These are phyloP conservation scores for Meiosimyza platycephala DNA, from an alignment of 2,888 invertebrate species.

Conservation along the genomic window DNA sequence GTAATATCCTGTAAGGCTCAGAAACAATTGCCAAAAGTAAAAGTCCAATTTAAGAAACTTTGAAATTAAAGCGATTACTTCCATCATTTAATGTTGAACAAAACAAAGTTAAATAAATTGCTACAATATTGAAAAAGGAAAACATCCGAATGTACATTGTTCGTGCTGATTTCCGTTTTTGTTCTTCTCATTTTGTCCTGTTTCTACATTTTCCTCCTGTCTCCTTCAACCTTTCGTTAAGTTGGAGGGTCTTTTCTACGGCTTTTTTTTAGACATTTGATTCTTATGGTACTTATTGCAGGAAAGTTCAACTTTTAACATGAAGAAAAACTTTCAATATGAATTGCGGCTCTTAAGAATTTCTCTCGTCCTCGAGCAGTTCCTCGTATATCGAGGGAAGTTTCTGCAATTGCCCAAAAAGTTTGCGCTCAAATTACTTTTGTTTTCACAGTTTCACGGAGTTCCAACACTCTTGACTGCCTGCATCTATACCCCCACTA, in stretches of 20 bases:
- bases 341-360: slow-evolving; percentile 36
- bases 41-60: slow-evolving; percentile 25
- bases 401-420: slow-evolving; percentile 39
- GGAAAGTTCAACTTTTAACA: slow-evolving; percentile 35
- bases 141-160: slow-evolving; percentile 26
- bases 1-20: background rate
- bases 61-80: slow-evolving; percentile 39
- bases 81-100: slow-evolving; percentile 30
- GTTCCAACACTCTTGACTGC: slow-evolving; percentile 15
- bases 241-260: background rate
- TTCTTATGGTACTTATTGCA: slow-evolving; percentile 29
- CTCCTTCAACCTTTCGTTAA: background rate
- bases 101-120: slow-evolving; percentile 34
- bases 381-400: slow-evolving; percentile 17
- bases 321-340: slow-evolving; percentile 37
- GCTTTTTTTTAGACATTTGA: slow-evolving; percentile 20
- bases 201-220: background rate
- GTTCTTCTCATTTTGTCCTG: background rate
- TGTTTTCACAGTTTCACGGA: slow-evolving; percentile 34
- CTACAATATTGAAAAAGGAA: slow-evolving; percentile 28
- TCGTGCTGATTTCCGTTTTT: slow-evolving; percentile 22
- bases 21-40: slow-evolving; percentile 17
- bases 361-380: slow-evolving; percentile 24
- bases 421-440: slow-evolving; percentile 38
- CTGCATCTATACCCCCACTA: background rate